Evolutionary conservation across 53 echinoderm and acorn worm genomes (phyloP), one percentile per base, ranked within the genome.

Genomic region (Mesocentrotus franciscanus): DNA sequence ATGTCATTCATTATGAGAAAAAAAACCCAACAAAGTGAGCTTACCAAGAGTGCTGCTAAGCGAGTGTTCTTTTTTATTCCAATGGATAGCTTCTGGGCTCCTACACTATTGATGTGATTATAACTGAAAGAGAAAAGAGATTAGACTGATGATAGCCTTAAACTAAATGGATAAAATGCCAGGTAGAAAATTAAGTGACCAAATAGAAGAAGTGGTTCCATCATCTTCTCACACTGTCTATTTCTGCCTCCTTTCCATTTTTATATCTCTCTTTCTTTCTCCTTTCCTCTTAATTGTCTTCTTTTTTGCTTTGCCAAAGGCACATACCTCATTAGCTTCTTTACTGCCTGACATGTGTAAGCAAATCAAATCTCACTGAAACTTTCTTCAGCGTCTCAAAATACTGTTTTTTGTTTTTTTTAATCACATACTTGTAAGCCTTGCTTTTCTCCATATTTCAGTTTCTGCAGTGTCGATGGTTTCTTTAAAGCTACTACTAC

Each of bases 1-100:
- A 76, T 2, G 2, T 30, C 30, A 9, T 11, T 76, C 0, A 76
- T 32, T 27, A 33, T 76, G 33, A 15, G 13, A 76, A 10, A 8
- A 35, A 81, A 6, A 4, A 72, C 26, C 9, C 26, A 26, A n/a
- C 72, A n/a, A 29, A 81, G 29, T 81, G 42, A n/a, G 30, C 81
- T 97, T 93, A 98, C 98, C 96, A 98, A 78, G 18, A 98, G 78
- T 34, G 94, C 98, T 95, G 97, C 97, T 2, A 98, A 87, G 32
- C 95, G 94, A 58, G 94, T 85, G 84, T 98, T 98, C 90, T 97
- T 98, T 96, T 97, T 98, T 78, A 98, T 30, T 70, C 98, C 98
- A 27, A 97, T 90, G 16, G 97, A 83, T 11, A 98, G 92, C 85
- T 98, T 98, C 92, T 97, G 96, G 16, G 95, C 96, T 64, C 97